These are phyloP conservation scores for Aelia acuminata DNA, from an alignment of 2,888 invertebrate species.

Conservation along the genomic window DNA sequence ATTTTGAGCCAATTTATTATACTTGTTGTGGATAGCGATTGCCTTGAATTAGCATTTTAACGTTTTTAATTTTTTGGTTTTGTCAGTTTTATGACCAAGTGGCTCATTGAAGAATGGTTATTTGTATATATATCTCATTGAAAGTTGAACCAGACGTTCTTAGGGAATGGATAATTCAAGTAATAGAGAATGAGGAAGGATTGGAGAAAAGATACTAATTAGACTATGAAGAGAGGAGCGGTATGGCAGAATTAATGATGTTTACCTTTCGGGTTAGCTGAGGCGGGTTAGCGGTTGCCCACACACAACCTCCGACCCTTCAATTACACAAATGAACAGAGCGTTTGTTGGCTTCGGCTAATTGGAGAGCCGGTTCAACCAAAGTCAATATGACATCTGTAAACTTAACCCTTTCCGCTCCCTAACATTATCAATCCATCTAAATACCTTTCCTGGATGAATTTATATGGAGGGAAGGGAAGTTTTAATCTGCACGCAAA, in stretches of 20 bases:
- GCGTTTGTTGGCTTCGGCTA: conserved; percentile 36
- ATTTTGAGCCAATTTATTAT: no score
- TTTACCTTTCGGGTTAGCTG: conserved; percentile 49
- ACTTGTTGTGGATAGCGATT: no score
- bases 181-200: neutral
- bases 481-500: neutral
- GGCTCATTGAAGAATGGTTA: no score
- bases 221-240: conserved; percentile 10
- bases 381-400: conserved; percentile 56
- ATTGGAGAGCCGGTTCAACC: conserved; percentile 46
- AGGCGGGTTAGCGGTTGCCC: conserved; percentile 13
- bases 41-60: no score
- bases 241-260: conserved; percentile 53
- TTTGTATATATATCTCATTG: no score
- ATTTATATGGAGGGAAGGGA: neutral
- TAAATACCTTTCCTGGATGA: neutral
- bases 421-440: neutral
- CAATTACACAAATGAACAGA: conserved; percentile 56
- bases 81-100: no score
- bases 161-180: neutral
- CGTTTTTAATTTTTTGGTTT: no score
- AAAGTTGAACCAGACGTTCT: neutral
- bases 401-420: conserved; percentile 38
- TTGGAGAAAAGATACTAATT: conserved; percentile 4
- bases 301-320: conserved; percentile 55